Conservation (phyloP, 2,797 vertebrate species). For the Danio choprae region DNA sequence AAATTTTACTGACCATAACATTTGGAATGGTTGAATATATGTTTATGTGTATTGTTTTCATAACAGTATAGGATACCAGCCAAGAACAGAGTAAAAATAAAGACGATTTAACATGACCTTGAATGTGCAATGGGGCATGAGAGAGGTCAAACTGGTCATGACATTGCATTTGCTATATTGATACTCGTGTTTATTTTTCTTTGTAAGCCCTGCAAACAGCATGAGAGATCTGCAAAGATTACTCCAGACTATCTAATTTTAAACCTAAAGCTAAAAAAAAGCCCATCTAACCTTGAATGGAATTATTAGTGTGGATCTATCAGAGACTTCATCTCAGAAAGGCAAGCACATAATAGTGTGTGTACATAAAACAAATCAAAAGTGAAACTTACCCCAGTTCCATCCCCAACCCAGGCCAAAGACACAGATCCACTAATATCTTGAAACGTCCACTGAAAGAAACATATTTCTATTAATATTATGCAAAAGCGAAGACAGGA, state of each 20-base stretch:
- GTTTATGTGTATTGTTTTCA: too few relatives aligned
- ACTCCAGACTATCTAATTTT: slow-evolving; percentile 10
- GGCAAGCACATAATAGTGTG: neutral
- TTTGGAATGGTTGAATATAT: too few relatives aligned
- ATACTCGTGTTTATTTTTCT: neutral
- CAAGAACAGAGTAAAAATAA: neutral
- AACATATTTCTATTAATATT: neutral
- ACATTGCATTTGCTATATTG: neutral
- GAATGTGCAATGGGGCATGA: slow-evolving; percentile 1
- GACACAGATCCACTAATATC: slow-evolving; percentile 91
- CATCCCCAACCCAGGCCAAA: slow-evolving; percentile 93
- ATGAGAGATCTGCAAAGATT: neutral
- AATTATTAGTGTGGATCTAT: neutral
- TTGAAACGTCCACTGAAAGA: slow-evolving; percentile 81
- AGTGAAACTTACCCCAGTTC: slow-evolving; percentile 87
- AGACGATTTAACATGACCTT: neutral
- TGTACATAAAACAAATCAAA: slow-evolving; percentile 16
- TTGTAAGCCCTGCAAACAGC: neutral
- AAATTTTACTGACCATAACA: too few relatives aligned
- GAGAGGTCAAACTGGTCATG: neutral
- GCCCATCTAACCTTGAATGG: neutral
- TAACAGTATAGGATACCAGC: neutral
- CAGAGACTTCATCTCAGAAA: neutral
- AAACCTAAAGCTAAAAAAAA: slow-evolving; percentile 3
- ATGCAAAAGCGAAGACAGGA: neutral